Evolutionary conservation across 2,888 invertebrate species (phyloP).

Genomic region (Allygus modestus): DNA sequence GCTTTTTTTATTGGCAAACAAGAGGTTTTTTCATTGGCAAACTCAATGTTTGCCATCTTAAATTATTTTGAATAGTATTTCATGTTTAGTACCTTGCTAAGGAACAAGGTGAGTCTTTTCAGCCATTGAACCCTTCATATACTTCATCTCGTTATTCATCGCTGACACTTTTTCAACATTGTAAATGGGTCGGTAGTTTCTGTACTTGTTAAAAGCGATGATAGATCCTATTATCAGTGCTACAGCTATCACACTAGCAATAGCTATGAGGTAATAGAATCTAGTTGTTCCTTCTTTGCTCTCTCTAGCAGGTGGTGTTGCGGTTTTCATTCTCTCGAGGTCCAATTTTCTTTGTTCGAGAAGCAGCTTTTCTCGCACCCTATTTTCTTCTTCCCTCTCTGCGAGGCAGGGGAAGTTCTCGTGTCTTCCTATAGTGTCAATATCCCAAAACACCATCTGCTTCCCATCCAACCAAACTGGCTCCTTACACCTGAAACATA

Average conservation of each 20-base stretch:
- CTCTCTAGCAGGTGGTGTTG: background rate
- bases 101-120: conserved; percentile 53
- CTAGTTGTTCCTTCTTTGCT: background rate
- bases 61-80: no score
- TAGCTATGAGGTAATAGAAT: conserved; percentile 30
- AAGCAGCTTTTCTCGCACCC: background rate
- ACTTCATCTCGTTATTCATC: conserved; percentile 49
- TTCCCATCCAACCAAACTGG: conserved; percentile 57
- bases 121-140: conserved; percentile 33
- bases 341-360: background rate
- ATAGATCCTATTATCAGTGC: conserved; percentile 3
- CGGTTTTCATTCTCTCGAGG: conserved; percentile 14
- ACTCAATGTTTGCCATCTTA: no score
- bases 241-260: background rate
- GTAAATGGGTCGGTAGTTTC: conserved; percentile 48
- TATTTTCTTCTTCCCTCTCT: conserved; percentile 21
- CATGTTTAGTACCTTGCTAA: background rate
- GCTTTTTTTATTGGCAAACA: no score
- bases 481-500: conserved; percentile 50
- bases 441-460: conserved; percentile 42
- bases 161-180: conserved; percentile 52
- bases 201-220: conserved; percentile 50
- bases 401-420: conserved; percentile 43
- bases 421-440: conserved; percentile 5
- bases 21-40: no score